Evolutionary conservation across 2,888 invertebrate species (phyloP).

Genomic region (Drosophila stalkeri): DNA sequence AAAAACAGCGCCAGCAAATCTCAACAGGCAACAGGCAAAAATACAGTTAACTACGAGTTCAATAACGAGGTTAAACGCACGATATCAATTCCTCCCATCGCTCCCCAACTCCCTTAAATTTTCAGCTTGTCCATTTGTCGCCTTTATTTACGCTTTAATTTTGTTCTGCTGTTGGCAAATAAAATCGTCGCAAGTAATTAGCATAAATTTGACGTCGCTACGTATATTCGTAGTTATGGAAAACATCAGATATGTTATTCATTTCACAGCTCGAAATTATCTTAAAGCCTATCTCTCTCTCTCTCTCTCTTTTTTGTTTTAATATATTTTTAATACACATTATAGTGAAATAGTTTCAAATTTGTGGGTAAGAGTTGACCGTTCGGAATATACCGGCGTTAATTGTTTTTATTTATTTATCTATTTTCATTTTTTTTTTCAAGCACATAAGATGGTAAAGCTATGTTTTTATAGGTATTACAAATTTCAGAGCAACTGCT

Average conservation of each 20-base stretch:
- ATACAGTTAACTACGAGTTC: conserved; percentile 45
- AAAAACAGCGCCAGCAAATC: conserved; percentile 27
- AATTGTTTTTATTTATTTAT: no score
- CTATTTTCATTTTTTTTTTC: no score
- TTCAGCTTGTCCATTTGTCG: background rate
- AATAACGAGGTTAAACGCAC: conserved; percentile 70
- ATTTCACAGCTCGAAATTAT: background rate
- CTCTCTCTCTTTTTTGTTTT: no score
- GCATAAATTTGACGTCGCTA: conserved; percentile 40
- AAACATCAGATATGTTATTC: conserved; percentile 13
- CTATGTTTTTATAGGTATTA: no score
- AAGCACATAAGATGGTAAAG: no score
- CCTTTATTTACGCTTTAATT: conserved; percentile 37
- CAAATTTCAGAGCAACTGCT: no score
- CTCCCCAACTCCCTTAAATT: background rate
- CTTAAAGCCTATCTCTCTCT: background rate
- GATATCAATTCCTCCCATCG: conserved; percentile 7
- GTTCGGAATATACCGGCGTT: no score
- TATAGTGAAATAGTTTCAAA: no score
- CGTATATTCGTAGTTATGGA: conserved; percentile 28
- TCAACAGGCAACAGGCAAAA: conserved; percentile 3
- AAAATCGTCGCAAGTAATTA: conserved; percentile 65
- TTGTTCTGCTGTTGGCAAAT: conserved; percentile 46
- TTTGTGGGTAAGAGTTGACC: no score
- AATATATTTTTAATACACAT: no score